Conservation (phyloP, 1,140 invertebrate genomes). For the Drosophila grimshawi region DNA sequence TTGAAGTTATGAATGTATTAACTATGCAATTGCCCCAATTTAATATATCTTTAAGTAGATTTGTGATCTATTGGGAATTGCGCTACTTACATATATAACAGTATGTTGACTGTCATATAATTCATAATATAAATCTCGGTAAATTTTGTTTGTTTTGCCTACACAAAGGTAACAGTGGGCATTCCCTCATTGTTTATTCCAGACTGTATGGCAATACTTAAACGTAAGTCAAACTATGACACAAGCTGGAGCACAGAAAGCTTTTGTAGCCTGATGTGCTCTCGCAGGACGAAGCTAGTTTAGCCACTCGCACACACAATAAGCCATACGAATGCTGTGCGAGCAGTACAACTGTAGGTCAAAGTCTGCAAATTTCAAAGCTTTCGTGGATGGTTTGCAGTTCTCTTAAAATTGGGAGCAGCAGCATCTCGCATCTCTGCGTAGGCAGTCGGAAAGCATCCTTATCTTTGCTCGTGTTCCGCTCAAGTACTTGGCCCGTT, state of each 20-base stretch:
- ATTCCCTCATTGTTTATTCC: constrained; percentile 20
- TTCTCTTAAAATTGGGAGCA: constrained; percentile 51
- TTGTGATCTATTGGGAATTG: too few relatives aligned
- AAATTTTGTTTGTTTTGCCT: neutral
- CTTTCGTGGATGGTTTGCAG: neutral
- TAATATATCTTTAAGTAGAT: too few relatives aligned
- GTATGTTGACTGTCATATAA: neutral
- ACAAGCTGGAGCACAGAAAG: constrained; percentile 16
- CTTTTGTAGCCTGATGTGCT: constrained; percentile 32
- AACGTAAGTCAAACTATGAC: neutral
- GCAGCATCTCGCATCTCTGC: constrained; percentile 35
- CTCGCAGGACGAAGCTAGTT: constrained; percentile 2
- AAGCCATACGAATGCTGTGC: neutral
- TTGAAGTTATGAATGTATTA: too few relatives aligned
- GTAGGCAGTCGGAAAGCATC: constrained; percentile 28
- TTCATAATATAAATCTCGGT: neutral
- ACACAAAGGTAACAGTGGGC: neutral
- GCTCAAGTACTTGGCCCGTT: constrained; percentile 19
- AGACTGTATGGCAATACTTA: constrained; percentile 8
- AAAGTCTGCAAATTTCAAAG: constrained; percentile 19
- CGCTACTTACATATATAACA: too few relatives aligned
- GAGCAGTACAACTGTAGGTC: constrained; percentile 36
- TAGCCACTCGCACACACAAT: constrained; percentile 18
- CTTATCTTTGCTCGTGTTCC: constrained; percentile 25
- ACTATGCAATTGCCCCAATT: too few relatives aligned